Percentiles rank a stretch among this genome's conserved stretches.
Conservation (phyloP, 2,113 vertebrate genomes). For the Oreotragus oreotragus region DNA sequence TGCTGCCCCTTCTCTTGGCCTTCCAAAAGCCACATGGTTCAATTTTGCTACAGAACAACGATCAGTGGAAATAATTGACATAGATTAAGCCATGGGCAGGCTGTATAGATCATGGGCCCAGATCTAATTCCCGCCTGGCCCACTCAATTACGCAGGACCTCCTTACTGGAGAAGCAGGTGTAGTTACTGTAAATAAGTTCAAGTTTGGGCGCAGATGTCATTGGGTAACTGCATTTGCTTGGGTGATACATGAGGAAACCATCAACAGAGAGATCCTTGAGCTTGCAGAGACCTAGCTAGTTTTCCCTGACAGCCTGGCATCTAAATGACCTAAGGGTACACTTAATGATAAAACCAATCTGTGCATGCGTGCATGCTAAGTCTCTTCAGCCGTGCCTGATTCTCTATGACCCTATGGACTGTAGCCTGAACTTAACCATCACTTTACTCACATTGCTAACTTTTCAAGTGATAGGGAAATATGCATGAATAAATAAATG, state of each 20-base stretch:
- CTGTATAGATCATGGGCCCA: constrained; percentile 54
- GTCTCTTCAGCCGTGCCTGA: background rate
- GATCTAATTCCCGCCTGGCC: constrained; percentile 62
- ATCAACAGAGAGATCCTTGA: background rate
- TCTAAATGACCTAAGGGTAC: background rate
- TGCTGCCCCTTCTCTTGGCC: background rate
- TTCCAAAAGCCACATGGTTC: background rate
- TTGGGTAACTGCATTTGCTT: constrained; percentile 52
- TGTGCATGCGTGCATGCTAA: accelerated
- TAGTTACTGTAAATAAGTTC: constrained; percentile 63
- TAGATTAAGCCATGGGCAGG: constrained; percentile 49
- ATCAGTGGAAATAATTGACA: constrained; percentile 46
- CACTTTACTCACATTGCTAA: background rate
- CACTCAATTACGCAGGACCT: constrained; percentile 64
- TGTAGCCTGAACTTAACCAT: background rate
- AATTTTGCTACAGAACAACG: background rate
- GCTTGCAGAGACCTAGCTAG: background rate
- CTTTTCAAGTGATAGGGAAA: background rate
- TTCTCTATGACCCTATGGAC: background rate
- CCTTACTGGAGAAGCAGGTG: constrained; percentile 50
- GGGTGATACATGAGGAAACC: constrained; percentile 40
- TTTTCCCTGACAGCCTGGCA: background rate
- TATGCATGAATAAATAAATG: background rate
- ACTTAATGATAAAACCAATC: background rate
- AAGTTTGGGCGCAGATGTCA: constrained; percentile 50